Evolutionary conservation across 2,888 invertebrate species (phyloP).

Genomic region (Brachycybe producta): DNA sequence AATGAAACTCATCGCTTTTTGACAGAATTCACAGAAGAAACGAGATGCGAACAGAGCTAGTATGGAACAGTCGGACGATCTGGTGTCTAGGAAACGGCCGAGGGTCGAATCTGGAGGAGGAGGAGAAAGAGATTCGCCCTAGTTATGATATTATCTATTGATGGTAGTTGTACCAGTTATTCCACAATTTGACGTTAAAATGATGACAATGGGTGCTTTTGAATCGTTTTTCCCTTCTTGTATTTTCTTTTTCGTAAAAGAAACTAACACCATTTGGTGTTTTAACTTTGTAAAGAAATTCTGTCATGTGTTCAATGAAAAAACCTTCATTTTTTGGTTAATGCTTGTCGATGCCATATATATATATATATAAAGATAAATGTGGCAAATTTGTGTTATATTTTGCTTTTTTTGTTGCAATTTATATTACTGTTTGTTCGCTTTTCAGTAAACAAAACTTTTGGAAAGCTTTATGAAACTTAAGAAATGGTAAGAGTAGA

Average conservation of each 20-base stretch:
- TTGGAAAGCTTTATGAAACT: too few relatives aligned
- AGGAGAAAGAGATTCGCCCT: not conserved
- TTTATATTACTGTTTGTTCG: too few relatives aligned
- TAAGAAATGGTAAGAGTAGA: too few relatives aligned
- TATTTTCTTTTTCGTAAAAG: not conserved
- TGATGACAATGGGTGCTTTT: not conserved
- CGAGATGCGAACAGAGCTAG: conserved; percentile 17
- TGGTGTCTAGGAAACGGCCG: conserved; percentile 15
- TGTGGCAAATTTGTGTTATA: too few relatives aligned
- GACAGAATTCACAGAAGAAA: conserved; percentile 17
- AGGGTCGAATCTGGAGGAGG: conserved; percentile 4
- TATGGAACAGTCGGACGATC: conserved; percentile 13
- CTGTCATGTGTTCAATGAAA: too few relatives aligned
- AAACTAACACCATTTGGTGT: not conserved
- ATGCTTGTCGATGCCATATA: too few relatives aligned
- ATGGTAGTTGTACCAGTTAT: not conserved
- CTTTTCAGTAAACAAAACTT: too few relatives aligned
- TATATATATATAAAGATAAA: too few relatives aligned
- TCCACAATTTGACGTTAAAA: not conserved
- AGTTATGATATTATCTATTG: not conserved
- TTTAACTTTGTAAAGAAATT: too few relatives aligned
- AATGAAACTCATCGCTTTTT: too few relatives aligned
- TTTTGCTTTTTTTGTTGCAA: too few relatives aligned
- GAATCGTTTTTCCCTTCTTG: not conserved
- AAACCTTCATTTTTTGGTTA: too few relatives aligned